Evolutionary conservation across 2,888 invertebrate genomes (phyloP).

Genomic region (Pyrocoelia pectoralis): DNA sequence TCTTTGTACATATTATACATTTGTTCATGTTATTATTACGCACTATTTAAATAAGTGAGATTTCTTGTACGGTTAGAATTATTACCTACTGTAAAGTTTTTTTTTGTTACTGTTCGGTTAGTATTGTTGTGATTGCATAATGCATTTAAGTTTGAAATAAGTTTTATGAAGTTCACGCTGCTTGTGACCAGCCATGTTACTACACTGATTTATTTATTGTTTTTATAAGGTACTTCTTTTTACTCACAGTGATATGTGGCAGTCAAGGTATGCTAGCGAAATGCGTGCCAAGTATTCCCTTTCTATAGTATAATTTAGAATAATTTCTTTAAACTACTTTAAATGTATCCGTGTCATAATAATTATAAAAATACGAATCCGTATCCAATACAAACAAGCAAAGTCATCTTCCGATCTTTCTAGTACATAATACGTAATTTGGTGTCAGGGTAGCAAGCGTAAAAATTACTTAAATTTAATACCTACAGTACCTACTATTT

Average conservation of each 20-base stretch:
- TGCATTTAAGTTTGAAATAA: constrained; percentile 47
- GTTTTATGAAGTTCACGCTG: constrained; percentile 35
- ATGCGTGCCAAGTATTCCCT: constrained; percentile 5
- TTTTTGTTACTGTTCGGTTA: constrained; percentile 19
- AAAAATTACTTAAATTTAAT: constrained; percentile 52
- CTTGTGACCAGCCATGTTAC: constrained; percentile 29
- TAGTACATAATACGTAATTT: constrained; percentile 84
- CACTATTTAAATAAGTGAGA: constrained; percentile 31
- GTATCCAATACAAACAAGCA: constrained; percentile 31
- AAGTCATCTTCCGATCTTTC: constrained; percentile 23
- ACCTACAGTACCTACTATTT: constrained; percentile 28
- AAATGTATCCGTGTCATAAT: constrained; percentile 26
- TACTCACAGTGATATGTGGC: constrained; percentile 25
- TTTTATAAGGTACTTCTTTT: constrained; percentile 15
- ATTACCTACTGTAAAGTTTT: constrained; percentile 4
- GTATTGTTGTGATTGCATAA: constrained; percentile 56
- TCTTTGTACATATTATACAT: constrained; percentile 57
- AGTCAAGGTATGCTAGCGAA: constrained; percentile 8
- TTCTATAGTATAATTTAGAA: constrained; percentile 9
- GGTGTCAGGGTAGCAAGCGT: constrained; percentile 80
- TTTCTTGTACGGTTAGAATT: constrained; percentile 36
- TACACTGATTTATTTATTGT: constrained; percentile 38
- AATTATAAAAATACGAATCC: constrained; percentile 30
- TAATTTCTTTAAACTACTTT: background rate
- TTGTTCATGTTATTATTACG: constrained; percentile 51